A percentile compares a stretch with the other conserved stretches of the same genome.
phyloP scores from a whole-genome alignment of 2,888 invertebrate genomes.

The Flexamia atlantica region DNA sequence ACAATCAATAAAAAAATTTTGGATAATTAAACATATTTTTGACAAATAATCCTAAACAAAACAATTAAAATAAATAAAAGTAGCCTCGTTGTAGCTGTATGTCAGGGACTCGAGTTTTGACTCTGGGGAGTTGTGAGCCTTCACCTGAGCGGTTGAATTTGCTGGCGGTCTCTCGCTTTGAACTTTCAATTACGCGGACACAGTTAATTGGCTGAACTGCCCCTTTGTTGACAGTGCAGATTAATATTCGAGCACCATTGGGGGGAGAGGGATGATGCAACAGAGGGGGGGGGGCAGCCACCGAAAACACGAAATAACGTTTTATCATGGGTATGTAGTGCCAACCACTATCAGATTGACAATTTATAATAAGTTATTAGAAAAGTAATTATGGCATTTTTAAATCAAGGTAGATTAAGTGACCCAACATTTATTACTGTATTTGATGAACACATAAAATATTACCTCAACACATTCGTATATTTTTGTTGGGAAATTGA shows the following conservation, averaged over 20 bases:
- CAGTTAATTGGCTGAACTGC: slow-evolving; percentile 24
- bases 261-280: neutral
- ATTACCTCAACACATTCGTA: too few species aligned
- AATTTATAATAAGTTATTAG: too few species aligned
- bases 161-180: slow-evolving; percentile 21
- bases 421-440: too few species aligned
- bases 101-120: neutral
- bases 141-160: neutral
- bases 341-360: too few species aligned
- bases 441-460: too few species aligned
- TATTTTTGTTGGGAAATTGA: too few species aligned
- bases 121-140: neutral
- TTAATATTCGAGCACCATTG: slow-evolving; percentile 29
- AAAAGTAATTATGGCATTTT: too few species aligned
- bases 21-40: too few species aligned
- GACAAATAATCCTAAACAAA: too few species aligned
- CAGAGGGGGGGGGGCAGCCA: neutral
- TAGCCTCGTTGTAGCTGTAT: neutral
- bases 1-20: too few species aligned
- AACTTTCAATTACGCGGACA: slow-evolving; percentile 38
- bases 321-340: too few species aligned
- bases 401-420: too few species aligned
- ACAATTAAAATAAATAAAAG: neutral
- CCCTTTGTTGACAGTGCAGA: slow-evolving; percentile 39
- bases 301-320: neutral